Base-by-base conservation (phyloP, 30 jellyfish, hydroid and myxozoan species). In the Aurelia sp. region DNA sequence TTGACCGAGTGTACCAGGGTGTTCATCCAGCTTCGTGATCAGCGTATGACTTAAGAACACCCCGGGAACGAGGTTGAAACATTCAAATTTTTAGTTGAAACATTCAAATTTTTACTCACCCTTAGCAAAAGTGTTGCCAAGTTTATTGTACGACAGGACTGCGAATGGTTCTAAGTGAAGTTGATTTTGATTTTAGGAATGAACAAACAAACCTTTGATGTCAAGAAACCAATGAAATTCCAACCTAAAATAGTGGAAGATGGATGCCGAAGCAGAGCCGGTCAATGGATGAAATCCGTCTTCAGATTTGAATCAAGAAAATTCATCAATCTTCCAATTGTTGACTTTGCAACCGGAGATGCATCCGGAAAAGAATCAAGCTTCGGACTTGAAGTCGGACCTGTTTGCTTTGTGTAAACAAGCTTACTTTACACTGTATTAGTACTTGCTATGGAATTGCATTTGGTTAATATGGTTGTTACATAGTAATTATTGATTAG, bases 311-410 rank as follows among this genome's bases (percentile, higher is more conserved):
- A 88, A 78, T 88, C 97, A 74, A 63, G 81, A 8, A 94, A 94
- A 59, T 88, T 81, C 87, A 69, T 94, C 85, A 61, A 97, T 40
- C 96, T 94, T n/a, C 98, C 98, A 27, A 94, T 94, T 66, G 44
- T 65, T 21, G 98, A 94, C 76, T 82, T 94, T 69, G 98, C 98
- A 8, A 92, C 96, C 66, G 91, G 90, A 10, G 93, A 81, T 74
- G 76, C 79, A n/a, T 40, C 65, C 67, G 91, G 88, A 76, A 85
- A 73, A 27, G 89, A 88, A 35, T 78, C 97, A 13, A 78, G 87
- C 91, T 94, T 94, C 85, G 98, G 98, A 66, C 60, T 94, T 27
- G 98, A 88, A 81, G 85, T 89, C 21, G 98, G 98, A 52, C 98
- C 98, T 35, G 98, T 94, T 40, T 94, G 98, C 89, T 94, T 86